Base-by-base conservation (phyloP, 2,888 invertebrate species). In the Pyrgus malvae region DNA sequence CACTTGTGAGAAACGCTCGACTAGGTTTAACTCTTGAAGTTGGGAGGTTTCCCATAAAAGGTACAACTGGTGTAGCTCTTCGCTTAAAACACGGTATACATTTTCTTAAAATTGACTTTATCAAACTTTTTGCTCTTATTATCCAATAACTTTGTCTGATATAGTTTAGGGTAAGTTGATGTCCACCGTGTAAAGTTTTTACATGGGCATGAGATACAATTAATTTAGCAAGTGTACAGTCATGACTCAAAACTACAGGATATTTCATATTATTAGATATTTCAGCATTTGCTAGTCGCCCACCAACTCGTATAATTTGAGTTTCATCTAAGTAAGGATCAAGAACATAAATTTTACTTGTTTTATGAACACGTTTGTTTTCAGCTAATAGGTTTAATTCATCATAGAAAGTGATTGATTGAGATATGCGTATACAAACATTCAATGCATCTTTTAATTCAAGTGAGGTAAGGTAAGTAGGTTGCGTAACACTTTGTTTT, bases 231-330 rank as follows among this genome's bases (percentile, higher is more conserved):
- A 62, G 29, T 3, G 21, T 8, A 56, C 58, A 54, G 9, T 57
- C 16, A 38, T 50, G 25, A 40, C 19, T 27, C 9, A 62, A 35
- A 31, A 62, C 3, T n/a, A 60, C 54, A 17, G 58, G 62, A 14
- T 33, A 19, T 54, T 60, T 60, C 29, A 33, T 55, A 33, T 49
- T n/a, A 12, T 33, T 2, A 12, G 56, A 25, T 50, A 58, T 51
- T 2, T 55, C 41, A 19, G 62, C 58, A 56, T 62, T 56, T 8
- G 27, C 27, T 0, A 62, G 48, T 42, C 62, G 44, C 35, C 59
- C 60, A 54, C 58, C 57, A 17, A 62, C 62, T 25, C 54, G 37
- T 11, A 59, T 3, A 38, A 59, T 35, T 16, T 29, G 12, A 7
- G 45, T 17, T 5, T 59, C 42, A 33, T 56, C 59, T 7, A 56